phyloP scores from a whole-genome alignment of 2,888 invertebrate genomes.

The Coelogynopora nodosa region DNA sequence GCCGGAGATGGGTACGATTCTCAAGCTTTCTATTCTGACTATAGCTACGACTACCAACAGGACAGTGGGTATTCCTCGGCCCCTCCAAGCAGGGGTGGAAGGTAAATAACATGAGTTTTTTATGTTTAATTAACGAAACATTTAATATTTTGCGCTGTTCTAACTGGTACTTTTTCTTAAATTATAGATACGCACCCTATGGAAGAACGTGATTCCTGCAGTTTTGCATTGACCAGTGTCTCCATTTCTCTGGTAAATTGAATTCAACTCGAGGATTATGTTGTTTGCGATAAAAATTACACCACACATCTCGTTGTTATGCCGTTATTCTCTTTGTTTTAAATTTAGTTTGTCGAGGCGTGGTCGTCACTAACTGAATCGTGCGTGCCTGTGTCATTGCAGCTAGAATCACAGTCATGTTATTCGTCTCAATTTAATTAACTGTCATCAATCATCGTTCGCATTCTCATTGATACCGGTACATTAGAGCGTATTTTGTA shows the following conservation, averaged over 20 bases:
- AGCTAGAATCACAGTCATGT: background rate
- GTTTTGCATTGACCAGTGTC: background rate
- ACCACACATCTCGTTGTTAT: background rate
- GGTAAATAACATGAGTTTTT: too few relatives aligned
- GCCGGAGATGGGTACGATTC: slow-evolving; percentile 12
- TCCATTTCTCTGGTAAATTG: background rate
- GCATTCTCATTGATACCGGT: background rate
- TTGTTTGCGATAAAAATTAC: background rate
- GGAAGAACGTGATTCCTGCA: background rate
- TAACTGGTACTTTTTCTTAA: too few relatives aligned
- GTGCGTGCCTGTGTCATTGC: slow-evolving; percentile 7
- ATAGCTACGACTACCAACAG: background rate
- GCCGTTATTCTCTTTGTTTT: background rate
- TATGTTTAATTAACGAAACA: too few relatives aligned
- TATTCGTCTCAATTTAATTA: background rate
- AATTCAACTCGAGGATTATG: background rate
- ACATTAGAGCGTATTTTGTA: slow-evolving; percentile 7
- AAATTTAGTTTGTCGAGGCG: slow-evolving; percentile 16
- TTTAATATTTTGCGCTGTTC: too few relatives aligned
- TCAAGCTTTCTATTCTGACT: slow-evolving; percentile 4
- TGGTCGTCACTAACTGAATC: slow-evolving; percentile 10
- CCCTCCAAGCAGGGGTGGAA: background rate
- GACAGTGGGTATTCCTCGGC: background rate
- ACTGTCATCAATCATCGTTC: background rate
- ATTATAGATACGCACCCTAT: background rate